These are phyloP conservation scores for Cololabis saira DNA, from an alignment of 2,113 vertebrate species.

Conservation along the genomic window DNA sequence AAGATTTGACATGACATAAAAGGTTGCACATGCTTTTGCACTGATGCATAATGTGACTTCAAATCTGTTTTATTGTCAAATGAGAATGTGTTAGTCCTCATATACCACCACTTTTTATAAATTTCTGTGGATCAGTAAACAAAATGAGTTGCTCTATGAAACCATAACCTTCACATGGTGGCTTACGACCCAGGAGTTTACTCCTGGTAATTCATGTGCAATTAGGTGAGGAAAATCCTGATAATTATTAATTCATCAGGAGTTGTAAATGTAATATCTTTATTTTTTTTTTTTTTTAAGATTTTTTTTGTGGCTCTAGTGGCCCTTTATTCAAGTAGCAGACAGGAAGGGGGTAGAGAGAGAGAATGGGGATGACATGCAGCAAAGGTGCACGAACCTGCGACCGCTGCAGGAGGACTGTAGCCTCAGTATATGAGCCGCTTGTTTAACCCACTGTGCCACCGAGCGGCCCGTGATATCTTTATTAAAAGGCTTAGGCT, in stretches of 20 bases:
- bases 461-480: too few relatives aligned
- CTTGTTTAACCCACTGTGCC: too few relatives aligned
- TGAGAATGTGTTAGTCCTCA: background rate
- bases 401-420: too few relatives aligned
- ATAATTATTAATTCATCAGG: slow-evolving; percentile 9
- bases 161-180: background rate
- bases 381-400: too few relatives aligned
- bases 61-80: slow-evolving; percentile 1
- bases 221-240: slow-evolving; percentile 5
- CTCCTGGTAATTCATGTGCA: slow-evolving; percentile 14
- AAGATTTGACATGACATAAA: too few relatives aligned
- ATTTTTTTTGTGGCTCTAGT: too few relatives aligned
- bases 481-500: too few relatives aligned
- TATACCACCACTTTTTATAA: background rate
- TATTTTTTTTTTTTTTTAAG: too few relatives aligned
- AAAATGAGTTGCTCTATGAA: background rate
- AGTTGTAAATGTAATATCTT: background rate
- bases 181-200: background rate
- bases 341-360: too few relatives aligned
- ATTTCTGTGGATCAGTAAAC: background rate
- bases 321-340: too few relatives aligned
- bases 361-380: too few relatives aligned
- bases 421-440: too few relatives aligned
- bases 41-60: background rate
- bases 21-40: background rate